phyloP scores from a whole-genome alignment of 2,888 invertebrate species.

The Drosophila emarginata region DNA sequence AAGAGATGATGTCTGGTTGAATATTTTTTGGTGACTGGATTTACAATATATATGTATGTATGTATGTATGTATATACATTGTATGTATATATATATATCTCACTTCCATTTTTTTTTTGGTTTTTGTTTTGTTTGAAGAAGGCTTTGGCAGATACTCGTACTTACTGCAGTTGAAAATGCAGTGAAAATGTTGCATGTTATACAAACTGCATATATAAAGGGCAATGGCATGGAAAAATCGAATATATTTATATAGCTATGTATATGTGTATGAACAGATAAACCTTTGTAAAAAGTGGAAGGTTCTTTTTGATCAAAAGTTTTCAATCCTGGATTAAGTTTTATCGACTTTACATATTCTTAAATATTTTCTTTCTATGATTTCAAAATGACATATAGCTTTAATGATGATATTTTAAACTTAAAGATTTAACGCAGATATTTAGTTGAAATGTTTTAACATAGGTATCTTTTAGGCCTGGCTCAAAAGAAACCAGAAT shows the following conservation, averaged over 20 bases:
- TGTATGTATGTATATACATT: too few species aligned
- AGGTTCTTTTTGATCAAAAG: too few species aligned
- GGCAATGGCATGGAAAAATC: conserved; percentile 11
- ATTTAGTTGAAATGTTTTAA: too few species aligned
- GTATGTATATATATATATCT: background rate
- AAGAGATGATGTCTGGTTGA: conserved; percentile 14
- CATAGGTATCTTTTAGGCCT: too few species aligned
- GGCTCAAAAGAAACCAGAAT: too few species aligned
- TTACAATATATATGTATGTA: conserved; percentile 1
- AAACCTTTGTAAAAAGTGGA: background rate
- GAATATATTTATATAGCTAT: background rate
- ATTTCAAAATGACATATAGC: too few species aligned
- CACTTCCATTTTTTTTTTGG: background rate
- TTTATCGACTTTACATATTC: background rate
- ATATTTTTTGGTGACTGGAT: conserved; percentile 16
- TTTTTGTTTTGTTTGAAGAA: conserved; percentile 6
- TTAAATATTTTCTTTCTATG: too few species aligned
- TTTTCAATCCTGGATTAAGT: background rate
- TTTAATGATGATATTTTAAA: too few species aligned
- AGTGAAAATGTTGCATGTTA: conserved; percentile 2
- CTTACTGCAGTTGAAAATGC: conserved; percentile 3
- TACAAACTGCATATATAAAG: conserved; percentile 1
- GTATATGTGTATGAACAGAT: too few species aligned
- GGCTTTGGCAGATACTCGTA: conserved; percentile 8
- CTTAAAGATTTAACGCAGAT: too few species aligned